A percentile compares a stretch with the other conserved stretches of the same genome.
These are phyloP conservation scores for Encarsia formosa DNA, from an alignment of 2,888 invertebrate species.

Conservation along the genomic window DNA sequence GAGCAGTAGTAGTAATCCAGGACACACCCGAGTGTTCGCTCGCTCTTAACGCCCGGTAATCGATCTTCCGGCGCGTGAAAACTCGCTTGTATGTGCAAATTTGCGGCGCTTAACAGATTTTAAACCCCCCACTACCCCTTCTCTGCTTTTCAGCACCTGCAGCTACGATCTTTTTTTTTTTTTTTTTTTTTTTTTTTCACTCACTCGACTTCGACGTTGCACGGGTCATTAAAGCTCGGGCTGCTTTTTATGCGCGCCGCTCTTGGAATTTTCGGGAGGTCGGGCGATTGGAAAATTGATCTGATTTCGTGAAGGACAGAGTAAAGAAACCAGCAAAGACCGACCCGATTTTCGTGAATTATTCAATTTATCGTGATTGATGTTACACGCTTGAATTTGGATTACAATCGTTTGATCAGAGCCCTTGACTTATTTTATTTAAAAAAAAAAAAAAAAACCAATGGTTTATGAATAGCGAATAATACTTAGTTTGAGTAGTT, in stretches of 20 bases:
- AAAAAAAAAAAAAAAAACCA: too few relatives aligned
- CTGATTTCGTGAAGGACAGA: not conserved
- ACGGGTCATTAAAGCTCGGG: too few relatives aligned
- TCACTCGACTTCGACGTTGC: too few relatives aligned
- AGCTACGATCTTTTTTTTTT: not conserved
- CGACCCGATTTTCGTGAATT: too few relatives aligned
- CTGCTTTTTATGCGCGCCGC: too few relatives aligned
- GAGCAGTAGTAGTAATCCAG: conserved; percentile 4
- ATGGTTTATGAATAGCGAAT: too few relatives aligned
- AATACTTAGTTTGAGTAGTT: too few relatives aligned
- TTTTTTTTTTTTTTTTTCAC: not conserved
- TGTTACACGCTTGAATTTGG: too few relatives aligned
- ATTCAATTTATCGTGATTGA: too few relatives aligned
- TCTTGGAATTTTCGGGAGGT: not conserved
- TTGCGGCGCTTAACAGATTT: conserved; percentile 13
- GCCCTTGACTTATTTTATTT: too few relatives aligned
- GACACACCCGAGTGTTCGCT: not conserved
- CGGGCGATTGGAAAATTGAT: conserved; percentile 9
- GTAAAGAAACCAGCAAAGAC: too few relatives aligned
- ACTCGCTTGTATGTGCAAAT: conserved; percentile 17
- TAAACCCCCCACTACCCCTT: not conserved
- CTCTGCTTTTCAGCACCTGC: not conserved
- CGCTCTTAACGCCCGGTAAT: conserved; percentile 14
- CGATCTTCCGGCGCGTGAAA: conserved; percentile 24
- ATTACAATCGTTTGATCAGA: too few relatives aligned